Conservation (phyloP, 1,140 invertebrate species). For the Grapholita molesta region DNA sequence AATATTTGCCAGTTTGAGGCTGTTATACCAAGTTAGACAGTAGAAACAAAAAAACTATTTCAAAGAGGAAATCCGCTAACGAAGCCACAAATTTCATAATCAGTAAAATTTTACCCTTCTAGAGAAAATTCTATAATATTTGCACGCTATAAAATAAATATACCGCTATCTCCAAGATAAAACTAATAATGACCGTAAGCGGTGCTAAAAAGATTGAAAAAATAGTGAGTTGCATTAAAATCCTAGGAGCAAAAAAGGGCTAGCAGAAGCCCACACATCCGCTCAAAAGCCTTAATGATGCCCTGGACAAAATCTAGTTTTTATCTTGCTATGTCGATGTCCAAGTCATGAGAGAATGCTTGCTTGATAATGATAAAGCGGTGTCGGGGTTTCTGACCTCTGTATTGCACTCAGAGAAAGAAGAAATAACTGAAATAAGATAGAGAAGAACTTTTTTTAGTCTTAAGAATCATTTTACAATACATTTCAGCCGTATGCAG, state of each 20-base stretch:
- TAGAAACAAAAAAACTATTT: too few relatives aligned
- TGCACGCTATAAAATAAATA: background rate
- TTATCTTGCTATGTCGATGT: slow-evolving; percentile 37
- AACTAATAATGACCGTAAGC: background rate
- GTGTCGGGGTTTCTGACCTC: too few relatives aligned
- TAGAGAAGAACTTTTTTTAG: too few relatives aligned
- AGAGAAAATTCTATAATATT: background rate
- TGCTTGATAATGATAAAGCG: background rate
- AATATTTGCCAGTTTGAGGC: too few relatives aligned
- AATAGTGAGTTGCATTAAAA: slow-evolving; percentile 48
- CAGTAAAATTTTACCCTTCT: too few relatives aligned
- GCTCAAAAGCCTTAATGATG: slow-evolving; percentile 54
- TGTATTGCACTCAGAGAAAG: too few relatives aligned
- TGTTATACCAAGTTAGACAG: too few relatives aligned
- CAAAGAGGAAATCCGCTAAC: too few relatives aligned
- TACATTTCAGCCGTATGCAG: too few relatives aligned
- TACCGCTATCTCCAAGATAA: slow-evolving; percentile 5
- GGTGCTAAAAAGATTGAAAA: slow-evolving; percentile 18
- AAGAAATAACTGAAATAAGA: too few relatives aligned
- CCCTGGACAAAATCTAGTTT: slow-evolving; percentile 67
- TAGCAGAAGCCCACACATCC: slow-evolving; percentile 57
- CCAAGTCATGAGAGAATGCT: slow-evolving; percentile 31
- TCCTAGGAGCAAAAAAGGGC: slow-evolving; percentile 55
- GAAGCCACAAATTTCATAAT: too few relatives aligned
- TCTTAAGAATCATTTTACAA: too few relatives aligned